A percentile compares a stretch with the other conserved stretches of the same genome.
Conservation (phyloP, 2,797 vertebrate genomes). For the Hemitrygon akajei region DNA sequence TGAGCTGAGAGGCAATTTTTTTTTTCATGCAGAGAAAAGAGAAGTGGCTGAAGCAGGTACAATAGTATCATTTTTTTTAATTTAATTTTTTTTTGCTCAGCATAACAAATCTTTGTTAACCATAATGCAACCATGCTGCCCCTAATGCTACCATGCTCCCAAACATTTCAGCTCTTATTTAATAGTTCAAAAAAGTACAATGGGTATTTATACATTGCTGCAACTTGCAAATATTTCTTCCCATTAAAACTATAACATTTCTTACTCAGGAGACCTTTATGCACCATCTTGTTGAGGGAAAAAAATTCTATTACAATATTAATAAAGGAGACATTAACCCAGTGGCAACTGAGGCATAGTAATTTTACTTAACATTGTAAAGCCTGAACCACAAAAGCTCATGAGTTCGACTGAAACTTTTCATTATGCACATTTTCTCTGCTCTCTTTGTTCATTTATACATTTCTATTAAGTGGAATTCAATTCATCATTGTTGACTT, state of each 20-base stretch:
- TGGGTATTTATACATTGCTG: not conserved
- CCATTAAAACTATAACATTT: constrained; percentile 26
- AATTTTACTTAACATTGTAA: constrained; percentile 22
- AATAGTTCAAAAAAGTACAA: not conserved
- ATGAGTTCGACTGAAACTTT: constrained; percentile 13
- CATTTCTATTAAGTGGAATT: not conserved
- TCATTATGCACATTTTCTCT: not conserved
- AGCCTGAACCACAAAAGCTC: constrained; percentile 3
- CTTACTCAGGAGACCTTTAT: constrained; percentile 27
- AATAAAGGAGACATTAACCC: constrained; percentile 32
- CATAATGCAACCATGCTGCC: too few relatives aligned
- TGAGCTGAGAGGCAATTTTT: too few relatives aligned
- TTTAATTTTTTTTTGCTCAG: too few relatives aligned
- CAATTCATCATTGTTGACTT: not conserved
- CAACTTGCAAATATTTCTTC: not conserved
- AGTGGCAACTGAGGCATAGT: constrained; percentile 3
- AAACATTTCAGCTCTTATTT: not conserved
- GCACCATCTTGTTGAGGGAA: not conserved
- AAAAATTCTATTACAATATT: constrained; percentile 15
- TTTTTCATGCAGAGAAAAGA: too few relatives aligned
- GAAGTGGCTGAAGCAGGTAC: too few relatives aligned
- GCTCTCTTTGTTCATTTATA: not conserved
- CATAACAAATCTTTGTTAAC: too few relatives aligned
- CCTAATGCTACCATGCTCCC: not conserved
- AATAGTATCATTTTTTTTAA: too few relatives aligned